Conservation (phyloP, 2,113 vertebrate species). For the Atractosteus spatula region DNA sequence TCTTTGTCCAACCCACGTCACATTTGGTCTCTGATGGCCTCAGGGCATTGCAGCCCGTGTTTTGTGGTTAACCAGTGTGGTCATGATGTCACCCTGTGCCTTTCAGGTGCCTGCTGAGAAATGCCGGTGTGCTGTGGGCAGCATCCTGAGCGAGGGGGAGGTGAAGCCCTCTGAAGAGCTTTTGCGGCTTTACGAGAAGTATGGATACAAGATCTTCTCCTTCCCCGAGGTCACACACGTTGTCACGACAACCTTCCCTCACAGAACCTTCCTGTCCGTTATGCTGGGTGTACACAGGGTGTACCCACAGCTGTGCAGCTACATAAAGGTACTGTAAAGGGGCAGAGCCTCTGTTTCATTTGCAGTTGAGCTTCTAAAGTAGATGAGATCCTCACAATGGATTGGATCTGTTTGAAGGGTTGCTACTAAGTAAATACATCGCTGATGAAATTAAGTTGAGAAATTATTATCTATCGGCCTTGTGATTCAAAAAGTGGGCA, state of each 20-base stretch:
- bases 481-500: no score
- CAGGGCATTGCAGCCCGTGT: neutral
- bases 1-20: no score
- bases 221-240: conserved; percentile 86
- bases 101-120: conserved; percentile 70
- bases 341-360: no score
- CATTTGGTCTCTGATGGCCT: neutral
- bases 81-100: neutral
- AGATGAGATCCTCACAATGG: no score
- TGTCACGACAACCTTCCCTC: conserved; percentile 80
- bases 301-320: conserved; percentile 74
- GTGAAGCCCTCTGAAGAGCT: conserved; percentile 69
- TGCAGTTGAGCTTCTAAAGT: no score
- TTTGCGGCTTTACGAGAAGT: conserved; percentile 76
- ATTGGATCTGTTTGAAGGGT: no score
- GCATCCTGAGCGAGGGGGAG: conserved; percentile 84
- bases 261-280: conserved; percentile 73
- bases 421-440: no score
- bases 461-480: no score
- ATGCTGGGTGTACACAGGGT: conserved; percentile 75
- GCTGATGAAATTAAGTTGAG: no score
- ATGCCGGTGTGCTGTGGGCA: conserved; percentile 79
- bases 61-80: no score
- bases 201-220: conserved; percentile 83
- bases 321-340: conserved; percentile 76